phyloP scores from a whole-genome alignment of 2,888 invertebrate species.

The Oligia strigilis region DNA sequence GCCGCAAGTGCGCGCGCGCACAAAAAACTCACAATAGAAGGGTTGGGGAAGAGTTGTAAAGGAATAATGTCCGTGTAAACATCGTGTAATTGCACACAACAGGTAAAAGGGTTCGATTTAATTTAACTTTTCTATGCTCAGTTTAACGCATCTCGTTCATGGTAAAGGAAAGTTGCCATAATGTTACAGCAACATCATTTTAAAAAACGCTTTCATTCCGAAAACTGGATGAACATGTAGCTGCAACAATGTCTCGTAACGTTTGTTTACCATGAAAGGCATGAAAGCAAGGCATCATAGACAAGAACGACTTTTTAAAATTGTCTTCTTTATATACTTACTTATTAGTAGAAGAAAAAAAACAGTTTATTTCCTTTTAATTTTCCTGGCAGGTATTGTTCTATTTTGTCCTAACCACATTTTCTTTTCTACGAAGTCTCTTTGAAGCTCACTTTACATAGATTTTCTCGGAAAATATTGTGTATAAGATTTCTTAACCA shows the following conservation, averaged over 20 bases:
- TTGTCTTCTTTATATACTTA: too few species aligned
- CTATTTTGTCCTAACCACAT: neutral
- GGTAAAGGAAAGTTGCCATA: neutral
- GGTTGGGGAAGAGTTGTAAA: constrained; percentile 86
- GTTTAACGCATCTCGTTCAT: constrained; percentile 46
- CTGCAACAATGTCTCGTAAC: constrained; percentile 1
- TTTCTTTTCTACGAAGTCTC: neutral
- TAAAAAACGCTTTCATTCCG: neutral
- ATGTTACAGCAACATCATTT: neutral
- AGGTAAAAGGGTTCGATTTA: constrained; percentile 83
- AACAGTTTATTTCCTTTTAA: too few species aligned
- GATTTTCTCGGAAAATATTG: constrained; percentile 8
- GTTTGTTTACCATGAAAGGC: neutral
- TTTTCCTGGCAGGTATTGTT: neutral
- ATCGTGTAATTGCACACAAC: constrained; percentile 87
- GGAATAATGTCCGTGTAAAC: constrained; percentile 88
- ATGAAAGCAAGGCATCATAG: neutral
- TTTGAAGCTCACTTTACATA: neutral
- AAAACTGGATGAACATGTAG: neutral
- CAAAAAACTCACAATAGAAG: constrained; percentile 86
- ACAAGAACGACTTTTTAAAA: neutral
- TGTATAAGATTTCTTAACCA: neutral
- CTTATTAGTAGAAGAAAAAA: too few species aligned
- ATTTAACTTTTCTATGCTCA: constrained; percentile 70
- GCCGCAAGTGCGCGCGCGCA: constrained; percentile 81